phyloP scores from a whole-genome alignment of 1,140 invertebrate species.

The Ridgeia piscesae region DNA sequence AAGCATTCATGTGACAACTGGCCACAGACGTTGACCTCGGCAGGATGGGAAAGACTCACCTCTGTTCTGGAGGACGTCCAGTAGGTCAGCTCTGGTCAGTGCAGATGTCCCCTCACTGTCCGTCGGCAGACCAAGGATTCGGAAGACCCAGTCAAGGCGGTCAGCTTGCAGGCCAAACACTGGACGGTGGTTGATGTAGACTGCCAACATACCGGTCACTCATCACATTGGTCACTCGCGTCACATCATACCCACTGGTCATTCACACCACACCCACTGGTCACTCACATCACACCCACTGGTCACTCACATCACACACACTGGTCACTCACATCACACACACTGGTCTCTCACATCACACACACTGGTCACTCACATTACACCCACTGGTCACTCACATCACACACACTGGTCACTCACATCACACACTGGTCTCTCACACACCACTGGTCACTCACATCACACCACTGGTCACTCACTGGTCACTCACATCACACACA shows the following conservation, averaged over 20 bases:
- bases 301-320: too few species aligned
- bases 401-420: too few species aligned
- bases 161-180: conserved; percentile 57
- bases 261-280: neutral
- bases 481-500: too few species aligned
- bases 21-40: neutral
- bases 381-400: too few species aligned
- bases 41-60: conserved; percentile 33
- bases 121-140: conserved; percentile 45
- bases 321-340: too few species aligned
- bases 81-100: conserved; percentile 49
- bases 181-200: conserved; percentile 74
- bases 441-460: too few species aligned
- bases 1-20: too few species aligned
- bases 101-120: conserved; percentile 32
- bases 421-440: too few species aligned
- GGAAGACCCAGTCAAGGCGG: conserved; percentile 50
- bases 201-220: conserved; percentile 32
- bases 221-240: neutral
- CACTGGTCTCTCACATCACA: too few species aligned
- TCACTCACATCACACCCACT: too few species aligned
- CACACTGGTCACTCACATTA: too few species aligned
- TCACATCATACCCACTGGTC: neutral
- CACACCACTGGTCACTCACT: too few species aligned
- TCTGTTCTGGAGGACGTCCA: conserved; percentile 53